Evolutionary conservation across 2,797 vertebrate species (phyloP).

Genomic region (Paguma larvata): DNA sequence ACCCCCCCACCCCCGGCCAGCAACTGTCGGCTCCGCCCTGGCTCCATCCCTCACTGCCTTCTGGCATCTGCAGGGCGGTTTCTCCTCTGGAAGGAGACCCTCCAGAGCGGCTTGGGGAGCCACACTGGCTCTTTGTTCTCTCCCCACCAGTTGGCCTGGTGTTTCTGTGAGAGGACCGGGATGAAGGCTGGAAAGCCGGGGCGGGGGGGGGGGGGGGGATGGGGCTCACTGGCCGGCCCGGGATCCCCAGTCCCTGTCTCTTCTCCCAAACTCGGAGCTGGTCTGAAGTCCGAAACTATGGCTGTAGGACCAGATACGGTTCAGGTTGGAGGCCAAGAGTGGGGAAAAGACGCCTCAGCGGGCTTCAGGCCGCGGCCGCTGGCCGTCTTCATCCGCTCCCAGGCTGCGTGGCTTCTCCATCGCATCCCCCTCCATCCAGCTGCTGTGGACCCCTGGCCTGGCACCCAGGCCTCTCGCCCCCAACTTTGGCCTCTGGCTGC

Average conservation of each 20-base stretch:
- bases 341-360: not conserved
- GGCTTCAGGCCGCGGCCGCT: not conserved
- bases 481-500: not conserved
- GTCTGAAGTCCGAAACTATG: not conserved
- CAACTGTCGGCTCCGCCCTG: not conserved
- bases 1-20: not conserved
- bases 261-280: not conserved
- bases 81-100: not conserved
- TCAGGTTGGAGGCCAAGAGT: not conserved
- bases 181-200: not conserved
- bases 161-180: not conserved
- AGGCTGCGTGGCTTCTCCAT: not conserved
- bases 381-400: not conserved
- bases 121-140: not conserved
- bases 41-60: not conserved
- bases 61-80: not conserved
- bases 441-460: not conserved
- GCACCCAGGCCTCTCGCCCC: not conserved
- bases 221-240: not conserved
- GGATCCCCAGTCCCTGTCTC: not conserved
- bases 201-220: too few species aligned
- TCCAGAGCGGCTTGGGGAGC: not conserved
- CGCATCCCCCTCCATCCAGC: not conserved
- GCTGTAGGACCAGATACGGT: not conserved
- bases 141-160: not conserved